Evolutionary conservation across 2,888 invertebrate species (phyloP).

Genomic region (Troides oblongomaculatus): DNA sequence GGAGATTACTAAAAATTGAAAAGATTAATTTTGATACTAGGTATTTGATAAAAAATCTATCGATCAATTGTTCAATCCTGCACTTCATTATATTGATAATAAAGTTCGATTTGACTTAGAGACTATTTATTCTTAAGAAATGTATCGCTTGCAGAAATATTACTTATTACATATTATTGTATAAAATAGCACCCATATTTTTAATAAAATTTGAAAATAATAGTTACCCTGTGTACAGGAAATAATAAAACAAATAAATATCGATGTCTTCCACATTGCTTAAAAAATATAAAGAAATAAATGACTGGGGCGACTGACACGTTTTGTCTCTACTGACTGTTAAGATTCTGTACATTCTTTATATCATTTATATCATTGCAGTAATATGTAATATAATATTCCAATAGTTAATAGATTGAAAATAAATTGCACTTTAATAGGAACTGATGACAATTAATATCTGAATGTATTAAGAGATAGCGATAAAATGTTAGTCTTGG

Average conservation of each 20-base stretch:
- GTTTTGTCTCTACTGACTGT: not conserved
- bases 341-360: not conserved
- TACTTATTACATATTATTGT: no score
- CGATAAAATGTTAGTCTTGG: not conserved
- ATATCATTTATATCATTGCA: not conserved
- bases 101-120: no score
- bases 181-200: no score
- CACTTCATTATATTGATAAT: no score
- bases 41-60: no score
- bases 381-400: not conserved
- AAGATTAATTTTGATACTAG: no score
- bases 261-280: not conserved
- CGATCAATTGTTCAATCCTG: no score
- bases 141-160: no score
- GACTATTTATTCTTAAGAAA: no score
- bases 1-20: no score
- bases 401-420: not conserved
- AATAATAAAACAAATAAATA: not conserved
- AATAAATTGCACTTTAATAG: conserved; percentile 1
- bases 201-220: not conserved
- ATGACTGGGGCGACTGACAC: not conserved
- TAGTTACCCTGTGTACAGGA: not conserved
- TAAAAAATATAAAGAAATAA: not conserved
- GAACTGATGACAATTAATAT: not conserved
- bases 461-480: not conserved